Conservation (phyloP, 2,888 invertebrate species). For the Apamea monoglypha region DNA sequence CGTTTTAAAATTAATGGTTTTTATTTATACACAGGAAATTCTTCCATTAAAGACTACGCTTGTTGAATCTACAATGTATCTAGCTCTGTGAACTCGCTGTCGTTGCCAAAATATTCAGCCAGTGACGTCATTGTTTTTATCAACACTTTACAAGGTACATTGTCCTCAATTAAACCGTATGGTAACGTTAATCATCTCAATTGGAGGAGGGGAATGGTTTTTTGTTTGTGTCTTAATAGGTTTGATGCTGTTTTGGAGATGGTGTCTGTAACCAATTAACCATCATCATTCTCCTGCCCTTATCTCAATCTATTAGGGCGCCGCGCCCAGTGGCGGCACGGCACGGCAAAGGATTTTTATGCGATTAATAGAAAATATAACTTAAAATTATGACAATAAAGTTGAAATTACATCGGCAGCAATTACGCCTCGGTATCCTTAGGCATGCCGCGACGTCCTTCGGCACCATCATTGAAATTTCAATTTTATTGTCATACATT, state of each 20-base stretch:
- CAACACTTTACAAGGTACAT: slow-evolving; percentile 11
- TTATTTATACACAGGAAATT: neutral
- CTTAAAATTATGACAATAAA: too few species aligned
- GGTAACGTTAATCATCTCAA: slow-evolving; percentile 37
- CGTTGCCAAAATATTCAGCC: slow-evolving; percentile 40
- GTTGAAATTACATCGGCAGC: too few species aligned
- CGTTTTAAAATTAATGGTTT: slow-evolving; percentile 5
- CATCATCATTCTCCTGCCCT: too few species aligned
- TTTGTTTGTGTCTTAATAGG: neutral
- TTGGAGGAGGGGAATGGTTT: slow-evolving; percentile 14
- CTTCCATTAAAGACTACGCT: slow-evolving; percentile 20
- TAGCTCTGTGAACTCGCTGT: neutral
- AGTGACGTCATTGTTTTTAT: slow-evolving; percentile 39
- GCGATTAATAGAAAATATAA: too few species aligned
- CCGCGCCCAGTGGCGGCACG: too few species aligned
- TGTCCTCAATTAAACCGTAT: slow-evolving; percentile 43
- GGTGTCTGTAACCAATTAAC: neutral
- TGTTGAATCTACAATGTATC: slow-evolving; percentile 20
- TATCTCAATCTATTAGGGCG: too few species aligned
- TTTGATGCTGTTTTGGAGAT: slow-evolving; percentile 6
- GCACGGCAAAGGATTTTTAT: too few species aligned
- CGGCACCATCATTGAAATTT: too few species aligned
- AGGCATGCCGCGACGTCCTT: too few species aligned
- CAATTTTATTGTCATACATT: too few species aligned
- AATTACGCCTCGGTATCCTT: too few species aligned